Evolutionary conservation across 2,113 vertebrate genomes (phyloP), one percentile per base, ranked within the genome.

Genomic region (Colius striatus): DNA sequence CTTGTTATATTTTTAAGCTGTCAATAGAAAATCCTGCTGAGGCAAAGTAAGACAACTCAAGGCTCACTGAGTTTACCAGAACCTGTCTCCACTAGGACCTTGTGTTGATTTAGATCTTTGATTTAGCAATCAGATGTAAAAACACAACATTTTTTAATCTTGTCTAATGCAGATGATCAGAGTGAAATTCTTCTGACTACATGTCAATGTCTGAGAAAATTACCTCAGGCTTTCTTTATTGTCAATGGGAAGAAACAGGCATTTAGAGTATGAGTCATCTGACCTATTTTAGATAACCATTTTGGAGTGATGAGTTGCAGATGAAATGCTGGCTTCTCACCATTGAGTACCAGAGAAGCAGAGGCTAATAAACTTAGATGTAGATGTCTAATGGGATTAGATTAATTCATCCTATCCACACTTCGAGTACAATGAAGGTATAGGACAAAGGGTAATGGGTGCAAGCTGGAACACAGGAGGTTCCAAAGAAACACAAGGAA

Each of bases 291-390:
- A 62, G 72, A 66, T 90, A 72, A 92, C 72, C 60, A 22, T 86
- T 93, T 93, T 66, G 71, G 78, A 91, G 87, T 90, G 94, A 82
- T 93, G 92, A 91, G 53, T 79, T 96, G 62, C 90, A 93, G 96
- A 87, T 87, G 87, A 91, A 91, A 90, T 47, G 19, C 71, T 76
- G 50, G 87, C 50, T 91, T 84, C 43, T 78, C 61, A 65, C 27
- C 5, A 0, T 5, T 87, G 61, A 75, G 45, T 65, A 75, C 23
- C n/a, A 54, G 47, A 84, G 61, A 16, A 76, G 15, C 48, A 75
- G 57, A 72, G 50, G 7, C 26, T 38, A n/a, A 50, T 76, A 47
- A 50, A 2, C 17, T 82, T 60, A 57, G 23, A 41, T 76, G 45
- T 45, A 45, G 70, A 57, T 74, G 29, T 55, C 38, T 23, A 16